Conservation (phyloP, 2,797 vertebrate species). For the Molothrus ater region DNA sequence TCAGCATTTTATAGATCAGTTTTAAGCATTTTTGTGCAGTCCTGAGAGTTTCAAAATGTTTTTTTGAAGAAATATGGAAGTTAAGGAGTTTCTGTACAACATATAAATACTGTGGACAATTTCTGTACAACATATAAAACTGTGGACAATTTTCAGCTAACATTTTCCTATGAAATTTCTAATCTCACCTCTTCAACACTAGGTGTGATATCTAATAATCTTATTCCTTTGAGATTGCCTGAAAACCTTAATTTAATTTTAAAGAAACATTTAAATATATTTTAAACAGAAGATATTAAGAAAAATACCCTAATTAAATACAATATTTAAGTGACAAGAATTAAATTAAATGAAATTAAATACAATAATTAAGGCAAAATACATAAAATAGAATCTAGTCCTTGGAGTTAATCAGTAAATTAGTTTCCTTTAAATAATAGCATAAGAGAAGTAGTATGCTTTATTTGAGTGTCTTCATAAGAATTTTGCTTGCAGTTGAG, state of each 20-base stretch:
- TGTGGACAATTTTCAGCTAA: background rate
- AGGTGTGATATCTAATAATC: background rate
- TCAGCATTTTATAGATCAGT: background rate
- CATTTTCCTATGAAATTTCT: background rate
- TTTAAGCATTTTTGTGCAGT: background rate
- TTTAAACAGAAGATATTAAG: background rate
- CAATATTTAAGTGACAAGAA: background rate
- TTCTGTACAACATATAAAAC: background rate
- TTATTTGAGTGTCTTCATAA: background rate
- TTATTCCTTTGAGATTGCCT: background rate
- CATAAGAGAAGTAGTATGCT: background rate
- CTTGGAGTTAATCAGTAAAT: background rate
- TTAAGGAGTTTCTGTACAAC: background rate
- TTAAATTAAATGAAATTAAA: background rate
- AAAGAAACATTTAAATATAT: background rate
- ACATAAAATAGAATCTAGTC: background rate
- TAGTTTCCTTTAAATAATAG: background rate
- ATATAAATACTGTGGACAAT: background rate
- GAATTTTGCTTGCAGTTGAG: background rate
- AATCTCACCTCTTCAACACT: background rate
- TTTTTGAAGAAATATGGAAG: background rate
- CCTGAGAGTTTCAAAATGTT: accelerated
- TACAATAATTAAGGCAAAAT: background rate
- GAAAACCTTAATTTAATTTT: background rate
- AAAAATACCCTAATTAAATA: background rate